Evolutionary conservation across 2,797 vertebrate genomes (phyloP).

Genomic region (Oryzias sinensis): DNA sequence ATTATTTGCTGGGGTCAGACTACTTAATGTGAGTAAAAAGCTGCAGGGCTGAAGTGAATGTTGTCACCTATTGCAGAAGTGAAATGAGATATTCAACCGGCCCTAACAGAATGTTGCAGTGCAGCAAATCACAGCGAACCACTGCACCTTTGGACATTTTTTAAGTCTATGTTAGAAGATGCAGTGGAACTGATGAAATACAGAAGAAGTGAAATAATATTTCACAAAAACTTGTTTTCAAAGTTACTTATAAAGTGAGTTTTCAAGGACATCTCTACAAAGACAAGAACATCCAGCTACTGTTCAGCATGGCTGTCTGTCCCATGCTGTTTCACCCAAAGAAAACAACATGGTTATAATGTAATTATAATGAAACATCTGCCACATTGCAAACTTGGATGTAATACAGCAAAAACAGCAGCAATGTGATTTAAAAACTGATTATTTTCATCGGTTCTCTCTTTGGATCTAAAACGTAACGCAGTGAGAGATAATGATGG

Average conservation of each 20-base stretch:
- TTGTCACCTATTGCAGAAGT: no score
- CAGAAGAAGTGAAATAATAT: conserved; percentile 11
- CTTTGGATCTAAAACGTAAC: conserved; percentile 41
- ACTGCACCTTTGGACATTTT: conserved; percentile 22
- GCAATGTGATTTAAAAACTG: conserved; percentile 25
- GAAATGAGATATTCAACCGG: conserved; percentile 23
- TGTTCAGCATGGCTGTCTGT: conserved; percentile 4
- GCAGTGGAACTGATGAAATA: conserved; percentile 11
- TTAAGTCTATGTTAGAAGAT: conserved; percentile 18
- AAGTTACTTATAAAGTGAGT: conserved; percentile 8
- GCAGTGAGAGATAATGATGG: conserved; percentile 56
- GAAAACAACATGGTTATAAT: conserved; percentile 14
- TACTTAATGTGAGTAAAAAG: conserved; percentile 19
- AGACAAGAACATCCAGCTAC: background rate
- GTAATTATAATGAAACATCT: conserved; percentile 29
- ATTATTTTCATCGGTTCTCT: conserved; percentile 53
- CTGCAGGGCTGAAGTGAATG: conserved; percentile 33
- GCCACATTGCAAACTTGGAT: conserved; percentile 15
- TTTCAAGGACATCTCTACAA: conserved; percentile 6
- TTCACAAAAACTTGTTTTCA: conserved; percentile 1
- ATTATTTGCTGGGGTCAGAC: conserved; percentile 20
- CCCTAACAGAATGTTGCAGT: conserved; percentile 22
- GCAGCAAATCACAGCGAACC: conserved; percentile 29
- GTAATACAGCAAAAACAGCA: background rate
- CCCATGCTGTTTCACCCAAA: conserved; percentile 4